A percentile compares a stretch with the other conserved stretches of the same genome.
Evolutionary conservation across 2,888 invertebrate species (phyloP).

Genomic region (Oscheius myriophilus): DNA sequence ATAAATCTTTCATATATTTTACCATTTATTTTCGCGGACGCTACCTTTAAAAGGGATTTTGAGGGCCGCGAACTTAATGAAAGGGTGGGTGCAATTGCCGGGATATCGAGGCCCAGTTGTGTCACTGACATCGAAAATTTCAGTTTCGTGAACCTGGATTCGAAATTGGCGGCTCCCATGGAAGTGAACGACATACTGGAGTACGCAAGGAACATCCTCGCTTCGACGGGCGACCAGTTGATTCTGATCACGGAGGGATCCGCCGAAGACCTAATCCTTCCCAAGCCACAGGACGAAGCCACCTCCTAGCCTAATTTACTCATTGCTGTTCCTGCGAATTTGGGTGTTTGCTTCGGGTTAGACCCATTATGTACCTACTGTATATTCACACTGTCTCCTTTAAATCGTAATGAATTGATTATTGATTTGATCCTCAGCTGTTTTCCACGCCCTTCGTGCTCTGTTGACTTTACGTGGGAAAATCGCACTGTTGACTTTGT

Average conservation of each 20-base stretch:
- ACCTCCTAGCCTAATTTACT: too few relatives aligned
- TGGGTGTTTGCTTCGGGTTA: too few relatives aligned
- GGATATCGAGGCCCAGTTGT: too few relatives aligned
- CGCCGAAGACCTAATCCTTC: conserved; percentile 10
- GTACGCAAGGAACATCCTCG: conserved; percentile 31
- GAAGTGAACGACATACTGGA: conserved; percentile 43
- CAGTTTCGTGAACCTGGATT: conserved; percentile 65
- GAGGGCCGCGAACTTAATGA: too few relatives aligned
- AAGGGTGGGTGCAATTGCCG: too few relatives aligned
- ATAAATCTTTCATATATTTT: too few relatives aligned
- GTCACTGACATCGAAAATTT: too few relatives aligned
- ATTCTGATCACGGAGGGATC: conserved; percentile 18
- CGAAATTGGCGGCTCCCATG: conserved; percentile 57
- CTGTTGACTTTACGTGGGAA: conserved; percentile 25
- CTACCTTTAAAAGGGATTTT: too few relatives aligned
- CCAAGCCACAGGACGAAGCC: not conserved
- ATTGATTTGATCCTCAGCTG: not conserved
- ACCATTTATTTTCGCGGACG: too few relatives aligned
- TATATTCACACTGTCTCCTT: not conserved
- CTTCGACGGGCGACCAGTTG: conserved; percentile 29
- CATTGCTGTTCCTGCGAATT: too few relatives aligned
- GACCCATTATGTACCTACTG: too few relatives aligned
- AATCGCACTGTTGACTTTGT: conserved; percentile 13
- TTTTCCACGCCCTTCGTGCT: not conserved
- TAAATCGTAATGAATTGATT: not conserved